These are phyloP conservation scores for Hydrochoerus hydrochaeris DNA, from an alignment of 2,113 vertebrate genomes.

Conservation along the genomic window DNA sequence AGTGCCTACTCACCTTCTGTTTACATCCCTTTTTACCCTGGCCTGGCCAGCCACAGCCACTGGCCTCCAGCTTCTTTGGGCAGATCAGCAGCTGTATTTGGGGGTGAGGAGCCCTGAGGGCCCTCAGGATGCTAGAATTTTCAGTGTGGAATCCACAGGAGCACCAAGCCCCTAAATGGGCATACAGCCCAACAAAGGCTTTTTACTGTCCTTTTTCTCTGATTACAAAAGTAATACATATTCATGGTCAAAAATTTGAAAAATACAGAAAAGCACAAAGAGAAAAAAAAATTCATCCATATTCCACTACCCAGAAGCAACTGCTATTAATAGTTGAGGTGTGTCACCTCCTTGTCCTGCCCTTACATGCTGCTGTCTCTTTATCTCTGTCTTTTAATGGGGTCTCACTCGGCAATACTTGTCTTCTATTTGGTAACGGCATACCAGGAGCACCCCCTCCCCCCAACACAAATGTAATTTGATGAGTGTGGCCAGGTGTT, in stretches of 20 bases:
- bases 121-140: slow-evolving; percentile 2
- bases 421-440: background rate
- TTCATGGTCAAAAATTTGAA: slow-evolving; percentile 77
- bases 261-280: slow-evolving; percentile 78
- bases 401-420: background rate
- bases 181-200: slow-evolving; percentile 72
- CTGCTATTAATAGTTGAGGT: slow-evolving; percentile 58
- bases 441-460: background rate
- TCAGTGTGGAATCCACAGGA: slow-evolving; percentile 49
- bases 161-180: slow-evolving; percentile 67
- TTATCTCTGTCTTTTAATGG: slow-evolving; percentile 41
- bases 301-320: slow-evolving; percentile 64
- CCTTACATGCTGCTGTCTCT: background rate
- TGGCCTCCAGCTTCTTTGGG: background rate
- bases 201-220: slow-evolving; percentile 79
- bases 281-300: slow-evolving; percentile 75
- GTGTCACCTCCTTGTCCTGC: background rate
- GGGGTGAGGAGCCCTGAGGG: background rate
- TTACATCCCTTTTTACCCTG: background rate
- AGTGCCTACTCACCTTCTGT: background rate
- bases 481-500: slow-evolving; percentile 12
- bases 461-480: background rate
- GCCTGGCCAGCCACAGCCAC: background rate
- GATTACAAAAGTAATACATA: slow-evolving; percentile 82
- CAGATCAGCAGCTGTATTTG: background rate